These are phyloP conservation scores for Alces alces DNA, from an alignment of 2,113 vertebrate species.

Conservation along the genomic window DNA sequence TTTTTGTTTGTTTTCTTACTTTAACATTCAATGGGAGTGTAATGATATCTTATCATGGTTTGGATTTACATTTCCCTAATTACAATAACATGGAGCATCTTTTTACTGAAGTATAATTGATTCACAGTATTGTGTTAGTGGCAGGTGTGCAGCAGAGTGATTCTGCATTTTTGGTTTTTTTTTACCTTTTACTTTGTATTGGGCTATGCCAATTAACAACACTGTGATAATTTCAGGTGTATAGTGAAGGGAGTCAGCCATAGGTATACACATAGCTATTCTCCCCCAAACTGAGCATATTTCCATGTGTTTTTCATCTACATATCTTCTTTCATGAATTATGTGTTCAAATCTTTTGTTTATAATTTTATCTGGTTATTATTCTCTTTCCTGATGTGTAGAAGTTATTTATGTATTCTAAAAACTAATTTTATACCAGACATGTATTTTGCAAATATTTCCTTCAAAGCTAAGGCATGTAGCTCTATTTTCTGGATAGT, in stretches of 20 bases:
- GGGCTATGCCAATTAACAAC: not conserved
- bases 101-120: not conserved
- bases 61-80: not conserved
- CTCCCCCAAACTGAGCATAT: not conserved
- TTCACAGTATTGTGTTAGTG: not conserved
- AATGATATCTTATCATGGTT: not conserved
- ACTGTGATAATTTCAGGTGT: not conserved
- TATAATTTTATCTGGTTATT: not conserved
- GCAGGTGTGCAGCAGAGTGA: not conserved
- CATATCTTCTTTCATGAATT: not conserved
- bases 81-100: not conserved
- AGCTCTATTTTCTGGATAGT: not conserved
- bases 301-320: not conserved
- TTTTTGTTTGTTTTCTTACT: not conserved
- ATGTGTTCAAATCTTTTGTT: not conserved
- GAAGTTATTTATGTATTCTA: not conserved
- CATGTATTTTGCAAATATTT: not conserved
- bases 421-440: not conserved
- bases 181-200: too few relatives aligned
- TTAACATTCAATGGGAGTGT: not conserved
- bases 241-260: not conserved
- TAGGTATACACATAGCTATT: not conserved
- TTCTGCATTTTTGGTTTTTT: not conserved
- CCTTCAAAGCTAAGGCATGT: not conserved
- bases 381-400: not conserved